These are phyloP conservation scores for Goniozus legneri DNA, from an alignment of 1,140 invertebrate species.

Conservation along the genomic window DNA sequence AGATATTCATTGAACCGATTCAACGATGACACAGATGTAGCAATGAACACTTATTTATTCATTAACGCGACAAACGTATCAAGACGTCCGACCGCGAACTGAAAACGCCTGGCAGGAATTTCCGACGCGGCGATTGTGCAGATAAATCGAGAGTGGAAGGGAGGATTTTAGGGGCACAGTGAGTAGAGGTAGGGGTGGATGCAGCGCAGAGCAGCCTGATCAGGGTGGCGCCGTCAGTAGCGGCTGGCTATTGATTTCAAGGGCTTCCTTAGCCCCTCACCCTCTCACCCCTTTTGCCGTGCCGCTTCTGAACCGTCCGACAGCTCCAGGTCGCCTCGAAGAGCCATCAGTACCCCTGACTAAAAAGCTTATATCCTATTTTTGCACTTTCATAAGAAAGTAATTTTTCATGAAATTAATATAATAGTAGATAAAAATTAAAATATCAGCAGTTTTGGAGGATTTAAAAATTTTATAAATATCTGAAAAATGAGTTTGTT, in stretches of 20 bases:
- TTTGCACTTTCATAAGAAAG: too few relatives aligned
- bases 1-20: too few relatives aligned
- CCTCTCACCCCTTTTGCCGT: constrained; percentile 29
- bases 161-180: neutral
- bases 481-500: too few relatives aligned
- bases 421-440: too few relatives aligned
- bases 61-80: too few relatives aligned
- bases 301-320: constrained; percentile 36
- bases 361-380: constrained; percentile 18
- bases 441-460: too few relatives aligned
- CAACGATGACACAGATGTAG: too few relatives aligned
- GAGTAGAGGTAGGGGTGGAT: constrained; percentile 17
- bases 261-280: constrained; percentile 51
- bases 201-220: constrained; percentile 26
- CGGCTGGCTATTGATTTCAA: constrained; percentile 55
- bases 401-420: too few relatives aligned
- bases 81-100: constrained; percentile 24
- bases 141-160: constrained; percentile 20
- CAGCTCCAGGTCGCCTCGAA: constrained; percentile 39
- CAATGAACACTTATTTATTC: too few relatives aligned
- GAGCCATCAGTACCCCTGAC: constrained; percentile 30
- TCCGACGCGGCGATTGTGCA: constrained; percentile 15
- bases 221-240: constrained; percentile 41
- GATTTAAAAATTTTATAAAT: too few relatives aligned
- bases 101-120: constrained; percentile 15